These are phyloP conservation scores for Hiodon tergisus DNA, from an alignment of 2,113 vertebrate genomes.

Conservation along the genomic window DNA sequence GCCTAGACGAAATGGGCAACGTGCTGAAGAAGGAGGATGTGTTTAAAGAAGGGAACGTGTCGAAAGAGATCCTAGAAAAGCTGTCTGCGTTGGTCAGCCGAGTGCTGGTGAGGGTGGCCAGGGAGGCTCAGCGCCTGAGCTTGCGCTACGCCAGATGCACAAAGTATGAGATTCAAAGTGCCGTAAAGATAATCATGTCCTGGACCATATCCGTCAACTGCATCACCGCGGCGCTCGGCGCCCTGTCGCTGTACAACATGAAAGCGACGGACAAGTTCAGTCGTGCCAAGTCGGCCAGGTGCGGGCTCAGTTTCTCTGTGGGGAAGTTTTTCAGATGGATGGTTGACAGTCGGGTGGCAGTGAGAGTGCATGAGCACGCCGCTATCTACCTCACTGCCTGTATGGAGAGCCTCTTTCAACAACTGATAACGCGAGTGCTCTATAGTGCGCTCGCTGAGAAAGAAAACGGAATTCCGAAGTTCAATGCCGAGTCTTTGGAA, in stretches of 20 bases:
- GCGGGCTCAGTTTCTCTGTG: slow-evolving; percentile 87
- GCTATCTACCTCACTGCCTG: slow-evolving; percentile 92
- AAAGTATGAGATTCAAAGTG: slow-evolving; percentile 90
- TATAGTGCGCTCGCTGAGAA: slow-evolving; percentile 60
- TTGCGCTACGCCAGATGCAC: slow-evolving; percentile 94
- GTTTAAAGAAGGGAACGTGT: slow-evolving; percentile 56
- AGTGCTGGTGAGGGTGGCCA: slow-evolving; percentile 80
- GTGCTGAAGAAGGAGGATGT: slow-evolving; percentile 73
- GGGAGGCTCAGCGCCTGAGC: slow-evolving; percentile 88
- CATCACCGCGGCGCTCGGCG: slow-evolving; percentile 78
- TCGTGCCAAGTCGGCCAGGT: slow-evolving; percentile 84
- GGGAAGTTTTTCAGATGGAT: slow-evolving; percentile 97
- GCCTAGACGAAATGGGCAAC: slow-evolving; percentile 84
- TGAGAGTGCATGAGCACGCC: slow-evolving; percentile 89
- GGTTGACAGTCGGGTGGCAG: slow-evolving; percentile 88
- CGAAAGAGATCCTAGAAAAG: slow-evolving; percentile 76
- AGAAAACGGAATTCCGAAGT: slow-evolving; percentile 72
- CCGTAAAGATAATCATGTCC: slow-evolving; percentile 83
- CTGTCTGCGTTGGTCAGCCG: slow-evolving; percentile 84
- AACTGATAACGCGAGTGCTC: slow-evolving; percentile 74
- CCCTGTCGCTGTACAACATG: slow-evolving; percentile 91
- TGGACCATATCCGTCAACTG: slow-evolving; percentile 82
- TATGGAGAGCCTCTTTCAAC: slow-evolving; percentile 87
- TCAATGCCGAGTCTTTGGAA: slow-evolving; percentile 81
- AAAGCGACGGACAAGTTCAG: slow-evolving; percentile 90